These are phyloP conservation scores for Atethmia centrago DNA, from an alignment of 2,888 invertebrate genomes.

Conservation along the genomic window DNA sequence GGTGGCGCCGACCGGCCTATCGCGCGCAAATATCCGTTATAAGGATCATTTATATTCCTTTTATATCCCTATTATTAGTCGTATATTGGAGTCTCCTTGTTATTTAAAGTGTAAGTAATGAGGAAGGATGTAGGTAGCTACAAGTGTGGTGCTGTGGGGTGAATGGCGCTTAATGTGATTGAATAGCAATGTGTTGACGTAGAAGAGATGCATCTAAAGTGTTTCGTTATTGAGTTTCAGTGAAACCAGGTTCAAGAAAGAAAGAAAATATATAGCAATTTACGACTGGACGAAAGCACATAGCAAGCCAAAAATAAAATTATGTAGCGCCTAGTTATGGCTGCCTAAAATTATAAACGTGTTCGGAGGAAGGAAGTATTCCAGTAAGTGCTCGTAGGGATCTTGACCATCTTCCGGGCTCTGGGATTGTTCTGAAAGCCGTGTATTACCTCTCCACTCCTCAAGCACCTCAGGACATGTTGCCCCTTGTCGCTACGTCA, in stretches of 20 bases:
- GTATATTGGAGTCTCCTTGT: slow-evolving; percentile 54
- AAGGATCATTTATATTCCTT: slow-evolving; percentile 71
- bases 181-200: slow-evolving; percentile 42
- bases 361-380: too few species aligned
- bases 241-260: not conserved
- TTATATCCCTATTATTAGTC: slow-evolving; percentile 63
- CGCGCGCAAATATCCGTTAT: slow-evolving; percentile 68
- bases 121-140: slow-evolving; percentile 13
- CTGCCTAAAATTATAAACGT: too few species aligned
- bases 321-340: not conserved
- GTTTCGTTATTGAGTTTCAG: slow-evolving; percentile 15
- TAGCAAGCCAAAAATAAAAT: not conserved
- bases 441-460: too few species aligned
- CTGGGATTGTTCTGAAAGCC: too few species aligned
- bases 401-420: too few species aligned
- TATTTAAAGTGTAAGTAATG: slow-evolving; percentile 54
- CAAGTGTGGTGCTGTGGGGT: slow-evolving; percentile 37
- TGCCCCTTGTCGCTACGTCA: too few species aligned
- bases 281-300: not conserved
- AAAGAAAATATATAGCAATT: not conserved
- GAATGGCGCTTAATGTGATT: slow-evolving; percentile 40
- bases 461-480: too few species aligned
- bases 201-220: slow-evolving; percentile 19
- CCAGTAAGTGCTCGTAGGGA: too few species aligned
- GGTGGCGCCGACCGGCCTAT: slow-evolving; percentile 63